Evolutionary conservation across 2,797 vertebrate genomes (phyloP).

Genomic region (Macropus fuliginosus): DNA sequence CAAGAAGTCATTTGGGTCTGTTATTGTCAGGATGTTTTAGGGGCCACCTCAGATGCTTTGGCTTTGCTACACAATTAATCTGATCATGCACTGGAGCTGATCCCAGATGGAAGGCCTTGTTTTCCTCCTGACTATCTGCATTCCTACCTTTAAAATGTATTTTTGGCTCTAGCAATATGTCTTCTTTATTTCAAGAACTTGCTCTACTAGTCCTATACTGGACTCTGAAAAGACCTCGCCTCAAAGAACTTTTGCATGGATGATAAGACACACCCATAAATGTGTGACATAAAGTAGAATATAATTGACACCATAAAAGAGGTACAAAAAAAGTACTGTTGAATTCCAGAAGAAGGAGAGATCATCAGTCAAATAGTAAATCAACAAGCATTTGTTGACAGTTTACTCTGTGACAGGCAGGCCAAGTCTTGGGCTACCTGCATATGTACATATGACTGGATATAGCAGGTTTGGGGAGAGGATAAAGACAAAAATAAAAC

Average conservation of each 20-base stretch:
- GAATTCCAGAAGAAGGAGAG: neutral
- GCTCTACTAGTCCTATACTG: neutral
- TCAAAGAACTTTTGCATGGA: neutral
- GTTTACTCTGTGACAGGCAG: neutral
- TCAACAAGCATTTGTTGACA: neutral
- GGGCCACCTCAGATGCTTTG: neutral
- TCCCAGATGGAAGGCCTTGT: neutral
- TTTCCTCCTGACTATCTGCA: neutral
- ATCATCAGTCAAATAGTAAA: neutral
- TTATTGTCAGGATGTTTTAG: neutral
- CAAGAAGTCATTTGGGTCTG: neutral
- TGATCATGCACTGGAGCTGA: neutral
- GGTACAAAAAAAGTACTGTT: neutral
- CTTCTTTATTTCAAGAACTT: neutral
- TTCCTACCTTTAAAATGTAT: neutral
- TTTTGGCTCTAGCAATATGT: neutral
- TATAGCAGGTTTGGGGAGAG: neutral
- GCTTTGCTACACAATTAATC: neutral
- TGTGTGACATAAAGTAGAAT: neutral
- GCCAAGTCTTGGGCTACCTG: neutral
- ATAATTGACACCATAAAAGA: neutral
- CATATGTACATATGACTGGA: neutral
- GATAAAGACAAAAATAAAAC: neutral
- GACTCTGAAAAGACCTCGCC: neutral
- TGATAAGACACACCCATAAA: neutral